Conservation (phyloP, 2,113 vertebrate genomes). For the Scopus umbretta region DNA sequence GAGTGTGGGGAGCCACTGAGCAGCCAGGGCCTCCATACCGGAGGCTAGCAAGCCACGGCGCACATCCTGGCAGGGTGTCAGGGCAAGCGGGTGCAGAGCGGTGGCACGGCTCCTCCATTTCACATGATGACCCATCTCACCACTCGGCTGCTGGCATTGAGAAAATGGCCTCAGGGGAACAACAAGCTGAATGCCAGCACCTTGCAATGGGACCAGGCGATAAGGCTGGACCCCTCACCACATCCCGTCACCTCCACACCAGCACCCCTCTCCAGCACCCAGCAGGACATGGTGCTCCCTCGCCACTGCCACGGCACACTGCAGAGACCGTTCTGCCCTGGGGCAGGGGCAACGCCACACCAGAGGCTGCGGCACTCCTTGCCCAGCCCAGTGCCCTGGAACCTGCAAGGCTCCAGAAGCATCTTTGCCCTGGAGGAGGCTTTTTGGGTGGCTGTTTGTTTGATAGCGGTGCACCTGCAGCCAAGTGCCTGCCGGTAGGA, state of each 20-base stretch:
- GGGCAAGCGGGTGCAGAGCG: neutral
- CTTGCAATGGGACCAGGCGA: rapidly evolving
- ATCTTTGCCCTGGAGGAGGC: neutral
- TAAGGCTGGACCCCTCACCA: neutral
- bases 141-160: rapidly evolving
- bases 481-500: neutral
- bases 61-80: neutral
- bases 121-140: rapidly evolving
- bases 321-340: rapidly evolving
- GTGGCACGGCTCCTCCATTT: neutral
- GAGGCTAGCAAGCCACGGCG: neutral
- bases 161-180: neutral
- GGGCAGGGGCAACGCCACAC: neutral
- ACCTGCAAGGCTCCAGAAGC: neutral
- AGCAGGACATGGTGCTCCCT: neutral
- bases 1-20: neutral
- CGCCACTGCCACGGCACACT: neutral
- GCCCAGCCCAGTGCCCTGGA: rapidly evolving
- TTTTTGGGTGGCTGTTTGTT: neutral
- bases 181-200: rapidly evolving
- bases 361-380: rapidly evolving
- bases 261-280: neutral
- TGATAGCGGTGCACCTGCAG: rapidly evolving
- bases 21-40: neutral
- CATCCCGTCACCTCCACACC: neutral